These are phyloP conservation scores for Drosophila maculinotata DNA, from an alignment of 2,888 invertebrate genomes.

Conservation along the genomic window DNA sequence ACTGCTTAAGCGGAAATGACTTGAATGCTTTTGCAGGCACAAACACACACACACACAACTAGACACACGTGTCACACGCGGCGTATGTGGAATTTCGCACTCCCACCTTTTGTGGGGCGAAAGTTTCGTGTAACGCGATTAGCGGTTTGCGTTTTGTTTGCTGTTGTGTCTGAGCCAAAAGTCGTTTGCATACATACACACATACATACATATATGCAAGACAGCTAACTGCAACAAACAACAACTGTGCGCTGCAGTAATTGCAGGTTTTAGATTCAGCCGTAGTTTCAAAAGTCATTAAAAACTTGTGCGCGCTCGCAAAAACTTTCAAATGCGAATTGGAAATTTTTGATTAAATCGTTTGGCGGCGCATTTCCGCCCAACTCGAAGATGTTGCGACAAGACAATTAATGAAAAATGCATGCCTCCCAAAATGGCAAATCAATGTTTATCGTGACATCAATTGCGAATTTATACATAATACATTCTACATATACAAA, in stretches of 20 bases:
- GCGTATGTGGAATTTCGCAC: constrained; percentile 80
- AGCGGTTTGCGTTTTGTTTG: constrained; percentile 78
- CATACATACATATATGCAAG: constrained; percentile 7
- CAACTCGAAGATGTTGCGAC: constrained; percentile 33
- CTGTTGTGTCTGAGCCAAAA: constrained; percentile 54
- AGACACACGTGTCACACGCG: constrained; percentile 59
- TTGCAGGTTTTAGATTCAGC: constrained; percentile 64
- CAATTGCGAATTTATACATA: constrained; percentile 69
- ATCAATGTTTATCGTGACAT: constrained; percentile 84
- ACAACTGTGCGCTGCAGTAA: constrained; percentile 58
- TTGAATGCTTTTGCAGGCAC: constrained; percentile 71
- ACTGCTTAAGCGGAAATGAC: constrained; percentile 81
- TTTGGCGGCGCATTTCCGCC: constrained; percentile 38
- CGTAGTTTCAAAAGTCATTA: constrained; percentile 83
- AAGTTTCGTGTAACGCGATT: constrained; percentile 80
- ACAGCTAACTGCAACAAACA: constrained; percentile 33
- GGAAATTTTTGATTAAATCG: constrained; percentile 82
- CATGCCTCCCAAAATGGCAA: constrained; percentile 70
- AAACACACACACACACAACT: constrained; percentile 6
- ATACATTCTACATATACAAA: constrained; percentile 17
- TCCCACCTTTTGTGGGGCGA: constrained; percentile 46
- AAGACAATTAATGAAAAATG: constrained; percentile 83
- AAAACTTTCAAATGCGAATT: constrained; percentile 75
- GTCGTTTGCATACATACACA: constrained; percentile 37
- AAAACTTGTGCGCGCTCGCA: constrained; percentile 69